A percentile compares a stretch with the other conserved stretches of the same genome.
Conservation (phyloP, 2,113 vertebrate genomes). For the Aldabrachelys gigantea region DNA sequence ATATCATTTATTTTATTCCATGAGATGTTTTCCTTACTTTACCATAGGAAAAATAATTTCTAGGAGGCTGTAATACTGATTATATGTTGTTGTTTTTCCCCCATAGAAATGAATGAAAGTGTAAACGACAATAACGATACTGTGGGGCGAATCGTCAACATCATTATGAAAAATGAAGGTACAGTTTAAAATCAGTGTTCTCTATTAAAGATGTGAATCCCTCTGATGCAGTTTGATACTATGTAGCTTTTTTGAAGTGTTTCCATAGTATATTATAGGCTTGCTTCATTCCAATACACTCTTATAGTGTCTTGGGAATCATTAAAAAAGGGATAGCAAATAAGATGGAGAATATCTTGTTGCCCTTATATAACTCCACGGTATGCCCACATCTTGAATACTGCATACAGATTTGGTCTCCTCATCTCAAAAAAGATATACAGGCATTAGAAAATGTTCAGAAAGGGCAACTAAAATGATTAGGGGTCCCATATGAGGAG, state of each 20-base stretch:
- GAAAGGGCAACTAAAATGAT: no score
- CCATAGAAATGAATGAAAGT: constrained; percentile 90
- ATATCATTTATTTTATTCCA: background rate
- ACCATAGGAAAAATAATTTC: background rate
- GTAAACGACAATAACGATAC: constrained; percentile 91
- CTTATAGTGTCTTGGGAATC: background rate
- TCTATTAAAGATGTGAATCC: background rate
- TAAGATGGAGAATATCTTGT: no score
- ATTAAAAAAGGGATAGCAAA: no score
- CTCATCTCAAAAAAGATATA: no score
- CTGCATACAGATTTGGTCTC: no score
- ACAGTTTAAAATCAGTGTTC: background rate
- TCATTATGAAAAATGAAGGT: constrained; percentile 99
- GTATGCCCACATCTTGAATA: no score
- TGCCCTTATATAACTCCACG: no score
- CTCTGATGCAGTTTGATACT: background rate
- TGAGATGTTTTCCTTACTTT: background rate
- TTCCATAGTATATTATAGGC: background rate
- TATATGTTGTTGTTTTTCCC: constrained; percentile 17
- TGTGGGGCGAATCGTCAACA: constrained; percentile 92
- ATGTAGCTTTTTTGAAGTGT: fast-evolving
- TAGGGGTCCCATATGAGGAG: no score
- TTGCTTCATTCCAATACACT: background rate
- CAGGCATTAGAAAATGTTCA: no score
- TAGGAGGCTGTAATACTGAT: background rate